Conservation (phyloP, 2,888 invertebrate genomes). For the Ormyrus thymus region DNA sequence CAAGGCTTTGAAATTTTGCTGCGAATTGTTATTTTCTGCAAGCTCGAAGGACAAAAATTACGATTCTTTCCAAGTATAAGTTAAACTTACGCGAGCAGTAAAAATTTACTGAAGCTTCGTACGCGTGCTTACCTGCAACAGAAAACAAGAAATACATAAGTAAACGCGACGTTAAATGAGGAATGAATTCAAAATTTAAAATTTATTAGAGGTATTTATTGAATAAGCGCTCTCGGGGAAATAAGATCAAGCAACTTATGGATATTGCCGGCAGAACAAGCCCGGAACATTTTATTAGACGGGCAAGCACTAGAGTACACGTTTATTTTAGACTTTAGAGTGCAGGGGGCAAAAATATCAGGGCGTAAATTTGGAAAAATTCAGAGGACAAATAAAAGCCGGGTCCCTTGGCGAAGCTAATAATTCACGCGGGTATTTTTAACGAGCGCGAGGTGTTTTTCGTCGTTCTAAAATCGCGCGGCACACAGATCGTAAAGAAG, state of each 20-base stretch:
- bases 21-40: no score
- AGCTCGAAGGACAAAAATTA: no score
- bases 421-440: background rate
- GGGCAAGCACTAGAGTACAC: background rate
- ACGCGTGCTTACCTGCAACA: slow-evolving; percentile 10
- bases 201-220: no score
- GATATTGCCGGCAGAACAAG: no score
- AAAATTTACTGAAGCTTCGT: background rate
- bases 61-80: no score
- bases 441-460: slow-evolving; percentile 21
- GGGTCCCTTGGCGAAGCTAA: background rate
- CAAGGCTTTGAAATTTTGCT: no score
- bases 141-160: background rate
- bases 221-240: no score
- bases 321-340: background rate
- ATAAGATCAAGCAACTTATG: no score
- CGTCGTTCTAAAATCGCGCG: slow-evolving; percentile 18
- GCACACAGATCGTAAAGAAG: background rate
- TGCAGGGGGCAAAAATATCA: background rate
- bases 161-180: background rate
- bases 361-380: background rate
- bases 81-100: slow-evolving; percentile 2
- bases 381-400: background rate
- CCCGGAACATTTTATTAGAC: background rate
- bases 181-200: no score